Evolutionary conservation across 1,140 invertebrate genomes (phyloP).

Genomic region (Sitobion miscanthi): DNA sequence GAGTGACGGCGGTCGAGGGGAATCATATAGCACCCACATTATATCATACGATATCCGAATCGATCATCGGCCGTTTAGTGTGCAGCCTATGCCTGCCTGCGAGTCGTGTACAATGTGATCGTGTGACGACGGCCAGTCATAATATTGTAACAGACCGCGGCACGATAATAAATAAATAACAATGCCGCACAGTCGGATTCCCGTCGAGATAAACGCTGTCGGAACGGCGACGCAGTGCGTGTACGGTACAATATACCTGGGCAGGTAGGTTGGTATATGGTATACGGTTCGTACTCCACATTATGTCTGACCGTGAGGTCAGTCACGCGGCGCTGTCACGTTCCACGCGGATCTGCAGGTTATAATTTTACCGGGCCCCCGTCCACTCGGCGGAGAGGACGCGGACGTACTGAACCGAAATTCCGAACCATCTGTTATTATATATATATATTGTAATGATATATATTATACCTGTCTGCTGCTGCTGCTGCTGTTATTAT

Average conservation of each 20-base stretch:
- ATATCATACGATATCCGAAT: neutral
- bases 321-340: slow-evolving; percentile 40
- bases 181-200: neutral
- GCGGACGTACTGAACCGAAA: slow-evolving; percentile 28
- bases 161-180: neutral
- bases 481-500: too few species aligned
- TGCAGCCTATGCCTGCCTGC: neutral
- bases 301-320: neutral
- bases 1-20: too few species aligned
- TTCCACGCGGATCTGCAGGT: neutral
- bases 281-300: neutral
- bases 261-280: neutral
- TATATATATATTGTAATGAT: neutral
- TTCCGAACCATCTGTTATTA: neutral
- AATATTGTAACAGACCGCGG: neutral
- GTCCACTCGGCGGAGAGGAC: neutral
- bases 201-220: neutral
- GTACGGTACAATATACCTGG: neutral
- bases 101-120: too few species aligned
- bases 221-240: neutral
- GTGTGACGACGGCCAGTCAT: neutral
- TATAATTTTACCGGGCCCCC: slow-evolving; percentile 32
- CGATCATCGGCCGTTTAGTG: neutral
- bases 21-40: too few species aligned
- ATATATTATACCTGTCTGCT: too few species aligned